Conservation (phyloP, 2,113 vertebrate genomes). For the Antidorcas marsupialis region DNA sequence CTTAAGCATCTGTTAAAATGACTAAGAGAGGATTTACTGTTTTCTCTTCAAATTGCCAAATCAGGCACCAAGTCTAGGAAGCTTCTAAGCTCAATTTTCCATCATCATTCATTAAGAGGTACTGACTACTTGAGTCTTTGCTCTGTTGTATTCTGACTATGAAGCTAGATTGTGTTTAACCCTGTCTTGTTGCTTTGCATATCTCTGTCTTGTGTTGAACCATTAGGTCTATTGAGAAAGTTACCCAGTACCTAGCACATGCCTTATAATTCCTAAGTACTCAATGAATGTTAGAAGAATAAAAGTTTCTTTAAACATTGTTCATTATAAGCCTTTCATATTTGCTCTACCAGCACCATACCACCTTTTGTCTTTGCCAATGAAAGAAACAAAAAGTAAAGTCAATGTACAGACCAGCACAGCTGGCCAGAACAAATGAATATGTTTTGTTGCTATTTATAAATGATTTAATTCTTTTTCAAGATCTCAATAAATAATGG, state of each 20-base stretch:
- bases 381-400: slow-evolving; percentile 41
- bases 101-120: neutral
- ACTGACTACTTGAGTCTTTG: neutral
- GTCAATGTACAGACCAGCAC: neutral
- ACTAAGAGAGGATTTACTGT: neutral
- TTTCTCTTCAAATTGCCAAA: neutral
- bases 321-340: neutral
- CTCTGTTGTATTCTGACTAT: neutral
- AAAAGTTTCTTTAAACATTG: neutral
- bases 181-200: neutral
- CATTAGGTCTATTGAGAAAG: neutral
- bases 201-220: neutral
- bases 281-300: neutral
- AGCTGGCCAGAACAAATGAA: slow-evolving; percentile 33
- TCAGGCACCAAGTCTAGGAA: neutral
- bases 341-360: neutral
- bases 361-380: neutral
- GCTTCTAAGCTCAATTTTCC: neutral
- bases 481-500: slow-evolving; percentile 40
- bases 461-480: slow-evolving; percentile 29
- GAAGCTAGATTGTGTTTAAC: neutral
- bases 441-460: slow-evolving; percentile 35
- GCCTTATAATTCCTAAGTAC: neutral
- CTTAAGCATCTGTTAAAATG: neutral
- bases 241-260: neutral